phyloP scores from a whole-genome alignment of 2,888 invertebrate species.

The Mythimna pallens region DNA sequence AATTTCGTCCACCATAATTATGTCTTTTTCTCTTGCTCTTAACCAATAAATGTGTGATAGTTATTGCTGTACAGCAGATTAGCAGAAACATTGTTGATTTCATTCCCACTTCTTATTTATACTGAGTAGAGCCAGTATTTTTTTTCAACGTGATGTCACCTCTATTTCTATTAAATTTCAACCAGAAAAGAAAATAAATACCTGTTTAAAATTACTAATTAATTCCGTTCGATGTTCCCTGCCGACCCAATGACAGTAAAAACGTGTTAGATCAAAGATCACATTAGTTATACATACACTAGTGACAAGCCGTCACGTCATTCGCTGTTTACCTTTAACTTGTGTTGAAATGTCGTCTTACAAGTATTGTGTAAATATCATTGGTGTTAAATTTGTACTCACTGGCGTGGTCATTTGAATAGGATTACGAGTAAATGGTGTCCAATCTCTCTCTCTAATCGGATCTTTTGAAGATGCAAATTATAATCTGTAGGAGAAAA shows the following conservation, averaged over 20 bases:
- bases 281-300: conserved; percentile 52
- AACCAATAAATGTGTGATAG: neutral
- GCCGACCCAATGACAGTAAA: conserved; percentile 40
- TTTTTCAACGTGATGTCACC: neutral
- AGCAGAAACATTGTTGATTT: neutral
- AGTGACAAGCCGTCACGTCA: conserved; percentile 45
- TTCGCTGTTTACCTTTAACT: conserved; percentile 33
- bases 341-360: conserved; percentile 44
- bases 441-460: conserved; percentile 4
- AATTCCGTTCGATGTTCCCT: conserved; percentile 34
- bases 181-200: conserved; percentile 11
- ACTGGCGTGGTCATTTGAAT: conserved; percentile 29
- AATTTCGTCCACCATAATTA: too few species aligned
- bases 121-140: neutral
- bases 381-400: conserved; percentile 33
- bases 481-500: neutral
- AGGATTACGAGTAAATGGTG: neutral
- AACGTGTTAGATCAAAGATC: conserved; percentile 58
- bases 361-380: conserved; percentile 45
- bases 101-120: too few species aligned
- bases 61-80: neutral
- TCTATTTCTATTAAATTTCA: neutral
- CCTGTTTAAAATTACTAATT: conserved; percentile 33
- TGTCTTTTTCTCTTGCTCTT: neutral
- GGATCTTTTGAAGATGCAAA: conserved; percentile 4